Evolutionary conservation across 2,113 vertebrate genomes (phyloP).

Genomic region (Strigops habroptila): DNA sequence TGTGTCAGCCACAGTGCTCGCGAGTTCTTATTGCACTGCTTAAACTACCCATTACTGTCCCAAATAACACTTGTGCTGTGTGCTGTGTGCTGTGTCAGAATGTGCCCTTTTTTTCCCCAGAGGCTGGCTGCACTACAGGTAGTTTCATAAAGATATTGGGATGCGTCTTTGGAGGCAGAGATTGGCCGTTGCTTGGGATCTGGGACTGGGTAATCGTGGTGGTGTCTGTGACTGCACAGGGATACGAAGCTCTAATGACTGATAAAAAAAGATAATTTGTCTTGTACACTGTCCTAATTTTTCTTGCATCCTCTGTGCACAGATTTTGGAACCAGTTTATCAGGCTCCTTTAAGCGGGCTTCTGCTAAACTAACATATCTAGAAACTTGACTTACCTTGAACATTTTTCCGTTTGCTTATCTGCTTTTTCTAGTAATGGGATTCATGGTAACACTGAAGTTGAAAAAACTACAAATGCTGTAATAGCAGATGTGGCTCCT

Average conservation of each 20-base stretch:
- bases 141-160: neutral
- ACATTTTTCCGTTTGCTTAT: neutral
- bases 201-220: neutral
- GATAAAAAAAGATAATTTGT: neutral
- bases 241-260: neutral
- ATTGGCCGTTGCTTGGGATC: neutral
- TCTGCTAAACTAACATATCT: neutral
- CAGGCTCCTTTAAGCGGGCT: neutral
- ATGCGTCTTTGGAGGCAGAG: neutral
- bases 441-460: neutral
- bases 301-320: neutral
- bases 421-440: neutral
- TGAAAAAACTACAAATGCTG: neutral
- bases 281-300: neutral
- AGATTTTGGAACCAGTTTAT: neutral
- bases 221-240: neutral
- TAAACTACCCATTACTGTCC: accelerated
- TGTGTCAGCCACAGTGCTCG: accelerated
- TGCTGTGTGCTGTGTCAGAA: too few relatives aligned
- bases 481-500: neutral
- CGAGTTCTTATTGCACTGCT: neutral
- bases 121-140: neutral
- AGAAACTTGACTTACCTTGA: neutral
- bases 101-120: accelerated
- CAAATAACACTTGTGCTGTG: accelerated